Percentiles rank a stretch among this genome's conserved stretches.
These are phyloP conservation scores for Hecatera dysodea DNA, from an alignment of 2,888 invertebrate genomes.

Conservation along the genomic window DNA sequence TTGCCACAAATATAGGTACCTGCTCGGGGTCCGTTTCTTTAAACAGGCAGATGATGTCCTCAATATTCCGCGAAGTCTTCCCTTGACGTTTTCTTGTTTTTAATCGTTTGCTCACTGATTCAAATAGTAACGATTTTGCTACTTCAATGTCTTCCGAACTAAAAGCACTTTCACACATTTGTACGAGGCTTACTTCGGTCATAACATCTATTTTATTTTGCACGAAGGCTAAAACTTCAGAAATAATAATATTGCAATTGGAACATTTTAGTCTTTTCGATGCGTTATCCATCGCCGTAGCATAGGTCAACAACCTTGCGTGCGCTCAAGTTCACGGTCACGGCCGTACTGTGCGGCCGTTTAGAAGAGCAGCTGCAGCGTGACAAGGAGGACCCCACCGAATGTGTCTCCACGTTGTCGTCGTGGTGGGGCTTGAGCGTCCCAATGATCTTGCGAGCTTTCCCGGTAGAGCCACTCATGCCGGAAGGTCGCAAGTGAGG, in stretches of 20 bases:
- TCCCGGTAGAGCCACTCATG: no score
- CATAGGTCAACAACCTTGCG: constrained; percentile 5
- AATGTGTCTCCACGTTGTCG: no score
- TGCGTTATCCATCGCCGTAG: background rate
- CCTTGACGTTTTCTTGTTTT: constrained; percentile 1
- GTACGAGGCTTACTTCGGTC: constrained; percentile 16
- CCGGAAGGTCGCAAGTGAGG: no score
- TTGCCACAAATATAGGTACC: constrained; percentile 1
- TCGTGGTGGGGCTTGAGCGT: no score
- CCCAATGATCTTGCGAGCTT: no score
- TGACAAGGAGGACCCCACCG: no score
- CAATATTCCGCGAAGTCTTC: constrained; percentile 2
- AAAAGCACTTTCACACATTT: constrained; percentile 37
- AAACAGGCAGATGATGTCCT: background rate
- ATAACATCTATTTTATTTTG: constrained; percentile 15
- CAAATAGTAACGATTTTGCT: constrained; percentile 10
- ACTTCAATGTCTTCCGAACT: constrained; percentile 7
- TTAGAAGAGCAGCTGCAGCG: no score
- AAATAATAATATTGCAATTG: background rate
- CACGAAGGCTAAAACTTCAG: constrained; percentile 1
- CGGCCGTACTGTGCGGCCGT: no score
- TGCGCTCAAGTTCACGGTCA: constrained; percentile 2
- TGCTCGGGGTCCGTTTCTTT: constrained; percentile 1
- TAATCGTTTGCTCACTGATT: background rate
- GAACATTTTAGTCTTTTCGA: constrained; percentile 7